phyloP scores from a whole-genome alignment of 2,797 vertebrate genomes.

The Gastrophryne carolinensis region DNA sequence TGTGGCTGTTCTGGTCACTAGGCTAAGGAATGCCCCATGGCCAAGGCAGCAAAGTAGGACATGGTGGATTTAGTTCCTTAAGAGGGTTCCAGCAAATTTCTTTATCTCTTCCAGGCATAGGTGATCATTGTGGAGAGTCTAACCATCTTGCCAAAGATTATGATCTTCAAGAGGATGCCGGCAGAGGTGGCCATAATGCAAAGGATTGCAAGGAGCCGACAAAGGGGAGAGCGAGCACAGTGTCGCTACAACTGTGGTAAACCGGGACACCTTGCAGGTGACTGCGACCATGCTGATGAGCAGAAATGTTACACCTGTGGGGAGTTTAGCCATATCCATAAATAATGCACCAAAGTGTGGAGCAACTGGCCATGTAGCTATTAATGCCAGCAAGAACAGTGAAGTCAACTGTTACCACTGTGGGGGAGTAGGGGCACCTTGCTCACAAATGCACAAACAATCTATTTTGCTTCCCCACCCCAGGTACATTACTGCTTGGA shows the following conservation, averaged over 20 bases:
- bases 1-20: slow-evolving; percentile 94
- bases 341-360: slow-evolving; percentile 98
- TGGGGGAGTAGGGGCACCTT: slow-evolving; percentile 96
- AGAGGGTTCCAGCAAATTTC: slow-evolving; percentile 76
- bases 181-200: slow-evolving; percentile 94
- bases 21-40: slow-evolving; percentile 93
- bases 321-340: slow-evolving; percentile 96
- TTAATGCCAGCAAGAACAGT: slow-evolving; percentile 96
- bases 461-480: slow-evolving; percentile 93
- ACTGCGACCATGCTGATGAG: slow-evolving; percentile 94
- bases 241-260: slow-evolving; percentile 98
- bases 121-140: slow-evolving; percentile 95
- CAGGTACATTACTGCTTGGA: slow-evolving; percentile 99
- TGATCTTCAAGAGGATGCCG: slow-evolving; percentile 96
- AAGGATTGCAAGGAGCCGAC: slow-evolving; percentile 98
- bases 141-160: slow-evolving; percentile 97
- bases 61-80: slow-evolving; percentile 69
- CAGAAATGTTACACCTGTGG: slow-evolving; percentile 98
- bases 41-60: slow-evolving; percentile 76
- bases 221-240: slow-evolving; percentile 93
- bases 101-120: slow-evolving; percentile 79
- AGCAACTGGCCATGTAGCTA: slow-evolving; percentile 95
- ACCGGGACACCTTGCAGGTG: slow-evolving; percentile 93
- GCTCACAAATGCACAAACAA: slow-evolving; percentile 97
- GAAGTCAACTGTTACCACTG: slow-evolving; percentile 99